Evolutionary conservation across 2,797 vertebrate species (phyloP), one percentile per base, ranked within the genome.

Genomic region (Coccyzus lansbergi): DNA sequence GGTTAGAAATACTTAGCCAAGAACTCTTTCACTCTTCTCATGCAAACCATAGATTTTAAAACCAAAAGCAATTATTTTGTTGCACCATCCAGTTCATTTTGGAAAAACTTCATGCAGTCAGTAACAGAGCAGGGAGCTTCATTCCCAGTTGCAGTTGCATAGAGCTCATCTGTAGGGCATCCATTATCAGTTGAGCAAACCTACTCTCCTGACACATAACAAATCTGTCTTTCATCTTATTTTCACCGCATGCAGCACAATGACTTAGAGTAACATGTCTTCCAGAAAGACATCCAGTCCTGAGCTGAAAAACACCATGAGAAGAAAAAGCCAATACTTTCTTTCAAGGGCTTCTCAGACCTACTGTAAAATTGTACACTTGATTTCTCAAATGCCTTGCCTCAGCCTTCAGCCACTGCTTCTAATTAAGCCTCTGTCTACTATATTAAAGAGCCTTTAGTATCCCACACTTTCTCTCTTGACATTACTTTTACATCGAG

Each of bases 371-470:
- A 87, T 52, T 38, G 13, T 49, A 33, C 19, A 13, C 72, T 90
- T 91, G 70, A 88, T 93, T 94, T 92, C 84, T 95, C 76, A 65
- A 72, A 83, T 71, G 86, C 33, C 65, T 92, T 83, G 55, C 59
- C 48, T 95, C 76, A 94, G 88, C 82, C 87, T 96, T 84, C 42
- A 94, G 91, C 42, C 79, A 92, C 65, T 90, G 91, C 58, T 94
- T 94, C 65, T 95, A 95, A 95, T 90, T 92, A 95, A 52, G 51
- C 65, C 48, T 89, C 72, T 89, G 79, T 83, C 86, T 83, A 72
- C 40, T 75, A 94, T 53, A 94, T 89, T 94, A 93, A 87, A 92
- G 72, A 65, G 62, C n/a, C 71, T 86, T 96, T 78, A 92, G 79
- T 89, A 92, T 86, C 91, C 55, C 3, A 3, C 74, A 49, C 38